Evolutionary conservation across 1,140 invertebrate species (phyloP), one percentile per base, ranked within the genome.

Genomic region (Caenorhabditis briggsae): DNA sequence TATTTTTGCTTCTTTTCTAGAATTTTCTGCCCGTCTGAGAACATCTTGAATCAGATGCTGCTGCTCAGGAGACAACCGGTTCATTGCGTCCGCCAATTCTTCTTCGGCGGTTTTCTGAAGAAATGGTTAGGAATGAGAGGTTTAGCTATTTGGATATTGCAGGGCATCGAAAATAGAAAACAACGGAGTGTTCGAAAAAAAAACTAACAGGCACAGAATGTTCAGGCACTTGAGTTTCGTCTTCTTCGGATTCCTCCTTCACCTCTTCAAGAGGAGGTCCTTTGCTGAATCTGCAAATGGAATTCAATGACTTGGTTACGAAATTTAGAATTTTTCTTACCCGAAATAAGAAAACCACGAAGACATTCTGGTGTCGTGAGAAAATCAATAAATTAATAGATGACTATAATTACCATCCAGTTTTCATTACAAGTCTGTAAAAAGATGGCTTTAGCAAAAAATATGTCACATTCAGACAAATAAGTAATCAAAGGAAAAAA

Each of bases 381-480:
- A 16, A 78, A 78, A 50, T 70, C 33, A 43, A 70, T 43, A 78
- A 78, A 78, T 78, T 78, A 78, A 50, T 53, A 50, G 70, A 78
- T 78, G 70, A 78, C 43, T 70, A 64, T 14, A 43, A 78, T 43
- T 78, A 78, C 50, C 70, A 78, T 78, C 46, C 70, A 78, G 70
- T 78, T 78, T 78, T 50, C 70, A 78, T 78, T 43, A 78, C 70
- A 78, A 78, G 46, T 50, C 70, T 78, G 70, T 53, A 78, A 78
- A 78, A 6, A 43, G 8, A 46, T n/a, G 16, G 14, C 9, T 64
- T 8, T 53, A 53, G 11, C 12, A n/a, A 46, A 50, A 18, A 78
- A 78, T 2, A n/a, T 78, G 70, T 78, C 46, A 48, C 7, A 50
- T 78, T 78, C 64, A 70, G 64, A 12, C 20, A 46, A 46, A 46